Percentiles rank a stretch among this genome's conserved stretches.
Evolutionary conservation across 2,797 vertebrate genomes (phyloP).

Genomic region (Sciurus vulgaris): DNA sequence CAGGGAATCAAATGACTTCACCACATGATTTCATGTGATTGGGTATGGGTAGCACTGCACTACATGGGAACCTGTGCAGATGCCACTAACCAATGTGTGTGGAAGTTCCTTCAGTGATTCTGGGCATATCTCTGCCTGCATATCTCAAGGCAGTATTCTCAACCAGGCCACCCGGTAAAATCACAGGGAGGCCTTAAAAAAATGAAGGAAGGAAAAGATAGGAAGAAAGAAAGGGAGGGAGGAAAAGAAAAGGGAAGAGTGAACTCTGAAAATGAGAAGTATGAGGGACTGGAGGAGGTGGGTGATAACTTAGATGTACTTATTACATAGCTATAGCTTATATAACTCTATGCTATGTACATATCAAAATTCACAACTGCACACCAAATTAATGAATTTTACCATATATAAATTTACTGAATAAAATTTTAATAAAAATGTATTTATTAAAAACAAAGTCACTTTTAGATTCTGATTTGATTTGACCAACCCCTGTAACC

Average conservation of each 20-base stretch:
- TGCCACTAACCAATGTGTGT: too few species aligned
- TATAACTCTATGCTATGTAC: not conserved
- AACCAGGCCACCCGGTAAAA: not conserved
- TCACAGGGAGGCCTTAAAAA: not conserved
- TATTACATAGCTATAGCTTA: not conserved
- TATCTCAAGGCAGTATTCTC: not conserved
- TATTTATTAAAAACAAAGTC: not conserved
- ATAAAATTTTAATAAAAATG: not conserved
- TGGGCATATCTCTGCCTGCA: not conserved
- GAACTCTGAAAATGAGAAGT: not conserved
- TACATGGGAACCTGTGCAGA: not conserved
- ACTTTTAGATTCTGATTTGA: not conserved
- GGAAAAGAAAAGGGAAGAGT: not conserved
- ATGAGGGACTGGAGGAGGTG: not conserved
- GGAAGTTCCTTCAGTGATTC: not conserved
- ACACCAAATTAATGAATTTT: not conserved
- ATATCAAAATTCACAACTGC: not conserved
- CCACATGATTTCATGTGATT: not conserved
- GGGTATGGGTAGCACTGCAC: not conserved
- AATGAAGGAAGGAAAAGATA: not conserved
- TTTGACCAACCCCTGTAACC: not conserved
- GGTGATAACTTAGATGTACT: not conserved
- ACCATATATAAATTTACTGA: not conserved
- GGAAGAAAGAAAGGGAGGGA: too few species aligned
- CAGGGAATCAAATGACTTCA: not conserved